phyloP scores from a whole-genome alignment of 2,113 vertebrate species.

The Monopterus albus region DNA sequence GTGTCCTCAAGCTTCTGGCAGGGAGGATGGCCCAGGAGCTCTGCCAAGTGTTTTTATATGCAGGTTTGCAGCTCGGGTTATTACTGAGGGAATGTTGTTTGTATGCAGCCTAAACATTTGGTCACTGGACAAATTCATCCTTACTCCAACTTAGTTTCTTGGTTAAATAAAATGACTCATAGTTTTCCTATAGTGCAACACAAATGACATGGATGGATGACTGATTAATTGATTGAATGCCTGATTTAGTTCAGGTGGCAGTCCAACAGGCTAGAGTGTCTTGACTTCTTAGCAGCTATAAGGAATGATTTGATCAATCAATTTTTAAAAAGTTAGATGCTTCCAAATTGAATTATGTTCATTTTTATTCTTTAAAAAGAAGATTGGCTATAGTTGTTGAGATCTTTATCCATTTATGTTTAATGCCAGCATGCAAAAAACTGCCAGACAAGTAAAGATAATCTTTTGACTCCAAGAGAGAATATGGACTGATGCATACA shows the following conservation, averaged over 20 bases:
- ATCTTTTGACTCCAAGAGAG: no score
- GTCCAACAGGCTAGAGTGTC: conserved; percentile 24
- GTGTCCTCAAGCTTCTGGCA: conserved; percentile 57
- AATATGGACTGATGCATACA: no score
- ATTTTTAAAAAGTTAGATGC: no score
- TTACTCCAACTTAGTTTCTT: background rate
- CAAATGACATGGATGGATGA: conserved; percentile 21
- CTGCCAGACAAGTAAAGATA: no score
- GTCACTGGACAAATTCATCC: background rate
- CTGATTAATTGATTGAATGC: conserved; percentile 45
- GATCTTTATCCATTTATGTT: no score
- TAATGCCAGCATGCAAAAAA: no score
- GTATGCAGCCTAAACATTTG: conserved; percentile 2
- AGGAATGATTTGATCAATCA: conserved; percentile 53
- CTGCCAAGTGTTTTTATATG: conserved; percentile 57
- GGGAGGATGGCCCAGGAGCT: conserved; percentile 22
- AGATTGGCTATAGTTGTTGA: no score
- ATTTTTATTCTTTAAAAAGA: no score
- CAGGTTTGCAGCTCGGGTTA: conserved; percentile 52
- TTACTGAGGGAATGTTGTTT: conserved; percentile 24
- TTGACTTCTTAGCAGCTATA: conserved; percentile 27
- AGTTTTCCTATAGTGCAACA: background rate
- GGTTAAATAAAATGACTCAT: conserved; percentile 3
- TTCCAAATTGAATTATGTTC: no score
- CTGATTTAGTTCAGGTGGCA: conserved; percentile 41